These are phyloP conservation scores for Adrianichthys oophorus DNA, from an alignment of 2,797 vertebrate species.

Conservation along the genomic window DNA sequence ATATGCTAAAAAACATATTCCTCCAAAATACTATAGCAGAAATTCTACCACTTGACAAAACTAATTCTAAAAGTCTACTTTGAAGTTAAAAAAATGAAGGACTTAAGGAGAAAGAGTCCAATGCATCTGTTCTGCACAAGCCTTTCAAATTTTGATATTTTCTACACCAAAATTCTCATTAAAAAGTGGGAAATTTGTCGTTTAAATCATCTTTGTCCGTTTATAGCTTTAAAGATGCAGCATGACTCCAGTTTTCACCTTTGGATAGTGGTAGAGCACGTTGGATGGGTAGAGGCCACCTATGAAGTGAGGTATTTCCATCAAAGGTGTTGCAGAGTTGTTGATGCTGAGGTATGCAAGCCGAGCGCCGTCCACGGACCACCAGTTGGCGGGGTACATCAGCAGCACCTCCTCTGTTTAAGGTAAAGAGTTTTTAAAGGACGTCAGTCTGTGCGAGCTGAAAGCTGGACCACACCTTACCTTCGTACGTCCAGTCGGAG, in stretches of 20 bases:
- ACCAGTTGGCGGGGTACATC: constrained; percentile 80
- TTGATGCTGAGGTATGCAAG: constrained; percentile 84
- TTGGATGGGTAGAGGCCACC: constrained; percentile 82
- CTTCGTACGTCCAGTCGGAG: constrained; percentile 85
- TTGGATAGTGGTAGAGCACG: constrained; percentile 80
- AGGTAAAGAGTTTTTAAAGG: constrained; percentile 10
- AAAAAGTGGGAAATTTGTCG: no score
- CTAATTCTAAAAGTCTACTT: no score
- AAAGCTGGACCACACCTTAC: constrained; percentile 44
- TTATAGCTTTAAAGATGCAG: no score
- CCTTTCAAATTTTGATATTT: no score
- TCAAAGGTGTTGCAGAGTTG: constrained; percentile 82
- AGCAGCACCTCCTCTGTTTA: constrained; percentile 82
- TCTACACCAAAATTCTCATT: no score
- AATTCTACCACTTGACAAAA: no score
- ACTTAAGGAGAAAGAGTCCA: no score
- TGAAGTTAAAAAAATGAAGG: no score
- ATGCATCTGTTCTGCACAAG: no score
- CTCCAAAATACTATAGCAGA: no score
- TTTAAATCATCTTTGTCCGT: no score
- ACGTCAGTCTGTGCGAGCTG: background rate
- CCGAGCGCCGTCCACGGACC: constrained; percentile 81
- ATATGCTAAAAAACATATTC: no score
- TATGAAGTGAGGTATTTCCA: constrained; percentile 85
- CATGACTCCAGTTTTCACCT: constrained; percentile 63